A percentile compares a stretch with the other conserved stretches of the same genome.
Conservation (phyloP, 2,888 invertebrate species). For the Caenorhabditis sp. region DNA sequence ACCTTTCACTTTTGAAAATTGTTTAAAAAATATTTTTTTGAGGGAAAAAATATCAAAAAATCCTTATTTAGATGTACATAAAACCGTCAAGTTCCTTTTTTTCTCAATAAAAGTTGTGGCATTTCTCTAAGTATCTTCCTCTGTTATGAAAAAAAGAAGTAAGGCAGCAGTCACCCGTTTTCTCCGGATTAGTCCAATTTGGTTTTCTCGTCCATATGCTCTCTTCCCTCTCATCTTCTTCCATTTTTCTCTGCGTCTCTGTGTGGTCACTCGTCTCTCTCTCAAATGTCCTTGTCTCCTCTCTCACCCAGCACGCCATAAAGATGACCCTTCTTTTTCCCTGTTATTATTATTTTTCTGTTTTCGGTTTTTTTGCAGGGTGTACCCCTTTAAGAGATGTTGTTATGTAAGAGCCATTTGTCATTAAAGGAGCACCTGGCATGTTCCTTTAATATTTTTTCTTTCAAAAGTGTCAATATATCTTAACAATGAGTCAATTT, state of each 20-base stretch:
- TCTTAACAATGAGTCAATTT: no score
- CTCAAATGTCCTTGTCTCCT: background rate
- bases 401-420: no score
- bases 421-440: no score
- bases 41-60: no score
- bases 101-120: background rate
- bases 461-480: no score
- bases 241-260: conserved; percentile 13
- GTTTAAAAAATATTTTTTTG: no score
- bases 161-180: background rate
- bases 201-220: conserved; percentile 21
- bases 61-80: no score
- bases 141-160: background rate
- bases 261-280: conserved; percentile 12
- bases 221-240: conserved; percentile 13
- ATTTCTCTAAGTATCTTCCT: background rate
- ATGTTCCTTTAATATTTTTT: no score
- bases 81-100: conserved; percentile 12
- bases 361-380: background rate
- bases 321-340: background rate
- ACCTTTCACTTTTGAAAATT: no score
- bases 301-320: conserved; percentile 12
- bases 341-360: background rate
- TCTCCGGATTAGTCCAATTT: conserved; percentile 3
- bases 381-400: no score